These are phyloP conservation scores for Amiota minor DNA, from an alignment of 2,888 invertebrate species.

Conservation along the genomic window DNA sequence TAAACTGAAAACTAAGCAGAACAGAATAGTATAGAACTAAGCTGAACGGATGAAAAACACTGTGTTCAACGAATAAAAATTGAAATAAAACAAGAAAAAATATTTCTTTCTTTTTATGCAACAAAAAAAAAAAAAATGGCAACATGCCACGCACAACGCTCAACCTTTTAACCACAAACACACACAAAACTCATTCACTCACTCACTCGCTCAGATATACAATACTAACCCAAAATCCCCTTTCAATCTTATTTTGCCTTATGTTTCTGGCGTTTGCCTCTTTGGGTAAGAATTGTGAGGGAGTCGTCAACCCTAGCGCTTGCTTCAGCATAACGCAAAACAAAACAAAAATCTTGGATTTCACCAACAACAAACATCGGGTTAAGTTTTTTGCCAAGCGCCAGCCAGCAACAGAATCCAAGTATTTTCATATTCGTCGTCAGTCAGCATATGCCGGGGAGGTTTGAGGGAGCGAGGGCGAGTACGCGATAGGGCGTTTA, in stretches of 20 bases:
- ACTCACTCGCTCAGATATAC: not conserved
- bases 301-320: too few species aligned
- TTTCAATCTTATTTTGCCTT: too few species aligned
- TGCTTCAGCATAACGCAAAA: too few species aligned
- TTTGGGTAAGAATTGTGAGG: too few species aligned
- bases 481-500: not conserved
- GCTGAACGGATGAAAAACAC: too few species aligned
- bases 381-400: slow-evolving; percentile 50
- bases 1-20: too few species aligned
- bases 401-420: not conserved
- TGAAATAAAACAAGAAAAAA: too few species aligned
- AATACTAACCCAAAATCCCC: too few species aligned
- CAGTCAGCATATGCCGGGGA: slow-evolving; percentile 20
- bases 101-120: not conserved
- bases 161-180: not conserved
- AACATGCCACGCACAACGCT: slow-evolving; percentile 15
- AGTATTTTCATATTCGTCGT: not conserved
- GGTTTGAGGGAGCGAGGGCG: slow-evolving; percentile 37
- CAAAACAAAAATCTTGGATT: slow-evolving; percentile 46
- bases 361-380: slow-evolving; percentile 45
- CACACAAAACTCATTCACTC: not conserved
- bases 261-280: too few species aligned
- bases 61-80: too few species aligned
- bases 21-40: too few species aligned
- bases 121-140: slow-evolving; percentile 20